A percentile compares a stretch with the other conserved stretches of the same genome.
These are phyloP conservation scores for Drosophila tristis DNA, from an alignment of 1,140 invertebrate genomes.

Conservation along the genomic window DNA sequence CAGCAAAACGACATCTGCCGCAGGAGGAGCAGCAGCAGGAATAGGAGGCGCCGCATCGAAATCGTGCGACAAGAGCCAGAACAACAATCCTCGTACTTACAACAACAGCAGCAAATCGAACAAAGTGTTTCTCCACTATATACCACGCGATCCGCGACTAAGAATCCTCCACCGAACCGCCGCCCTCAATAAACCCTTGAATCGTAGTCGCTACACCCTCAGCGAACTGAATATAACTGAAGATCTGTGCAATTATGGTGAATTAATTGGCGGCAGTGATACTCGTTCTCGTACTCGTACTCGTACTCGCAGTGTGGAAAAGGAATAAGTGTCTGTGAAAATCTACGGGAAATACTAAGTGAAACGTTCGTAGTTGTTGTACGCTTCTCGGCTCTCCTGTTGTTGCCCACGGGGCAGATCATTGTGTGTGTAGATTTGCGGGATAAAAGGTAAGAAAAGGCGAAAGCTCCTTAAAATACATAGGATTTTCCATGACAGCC, in stretches of 20 bases:
- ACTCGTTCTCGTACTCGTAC: no score
- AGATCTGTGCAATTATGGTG: conserved; percentile 82
- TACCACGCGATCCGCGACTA: conserved; percentile 81
- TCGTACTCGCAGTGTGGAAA: background rate
- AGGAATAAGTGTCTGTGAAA: conserved; percentile 23
- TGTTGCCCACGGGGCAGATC: background rate
- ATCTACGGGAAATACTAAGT: conserved; percentile 3
- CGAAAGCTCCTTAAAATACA: no score
- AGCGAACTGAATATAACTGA: conserved; percentile 80
- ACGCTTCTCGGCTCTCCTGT: conserved; percentile 8
- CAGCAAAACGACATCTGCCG: conserved; percentile 56
- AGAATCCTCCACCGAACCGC: conserved; percentile 71
- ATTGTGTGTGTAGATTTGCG: no score
- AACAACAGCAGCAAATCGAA: conserved; percentile 83
- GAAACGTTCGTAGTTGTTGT: background rate
- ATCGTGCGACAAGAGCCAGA: conserved; percentile 61
- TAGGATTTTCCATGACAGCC: no score
- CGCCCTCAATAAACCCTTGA: conserved; percentile 78
- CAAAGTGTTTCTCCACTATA: conserved; percentile 82
- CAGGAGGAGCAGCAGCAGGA: conserved; percentile 27
- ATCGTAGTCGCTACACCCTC: conserved; percentile 35
- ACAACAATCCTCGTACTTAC: conserved; percentile 81
- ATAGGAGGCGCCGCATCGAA: conserved; percentile 21
- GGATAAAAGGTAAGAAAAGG: no score
- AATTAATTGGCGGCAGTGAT: conserved; percentile 75